Evolutionary conservation across 2,113 vertebrate species (phyloP).

Genomic region (Austrofundulus limnaeus): DNA sequence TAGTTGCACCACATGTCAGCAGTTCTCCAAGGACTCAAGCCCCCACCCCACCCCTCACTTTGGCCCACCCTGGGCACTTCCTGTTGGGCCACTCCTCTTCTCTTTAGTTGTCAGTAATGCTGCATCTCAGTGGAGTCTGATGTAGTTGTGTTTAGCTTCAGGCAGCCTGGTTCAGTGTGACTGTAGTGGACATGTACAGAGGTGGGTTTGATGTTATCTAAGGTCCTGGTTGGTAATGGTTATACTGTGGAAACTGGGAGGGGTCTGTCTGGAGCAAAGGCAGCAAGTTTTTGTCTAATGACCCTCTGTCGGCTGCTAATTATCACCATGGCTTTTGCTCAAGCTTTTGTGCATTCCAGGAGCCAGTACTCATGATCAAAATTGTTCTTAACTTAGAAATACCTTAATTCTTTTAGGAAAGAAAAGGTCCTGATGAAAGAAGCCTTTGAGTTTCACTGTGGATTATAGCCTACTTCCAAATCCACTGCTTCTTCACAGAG

Average conservation of each 20-base stretch:
- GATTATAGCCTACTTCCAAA: constrained; percentile 55
- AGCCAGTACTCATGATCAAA: constrained; percentile 71
- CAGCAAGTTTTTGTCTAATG: constrained; percentile 54
- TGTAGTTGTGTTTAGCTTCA: constrained; percentile 21
- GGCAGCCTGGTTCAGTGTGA: constrained; percentile 30
- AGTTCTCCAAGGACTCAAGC: constrained; percentile 48
- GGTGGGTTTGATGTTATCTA: constrained; percentile 66
- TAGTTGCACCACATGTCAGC: constrained; percentile 44
- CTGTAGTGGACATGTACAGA: constrained; percentile 34
- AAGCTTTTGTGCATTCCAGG: constrained; percentile 58
- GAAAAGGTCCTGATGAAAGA: constrained; percentile 57
- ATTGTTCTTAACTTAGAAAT: constrained; percentile 61
- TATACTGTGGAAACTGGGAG: not conserved
- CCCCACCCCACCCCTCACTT: constrained; percentile 26
- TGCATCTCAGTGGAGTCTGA: constrained; percentile 41
- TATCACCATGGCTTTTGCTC: constrained; percentile 65
- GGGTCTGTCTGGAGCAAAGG: constrained; percentile 46
- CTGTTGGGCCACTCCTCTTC: constrained; percentile 57
- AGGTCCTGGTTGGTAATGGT: constrained; percentile 33
- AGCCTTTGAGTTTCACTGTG: constrained; percentile 48
- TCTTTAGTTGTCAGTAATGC: constrained; percentile 44
- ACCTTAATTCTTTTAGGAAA: constrained; percentile 49
- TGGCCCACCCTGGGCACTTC: constrained; percentile 70
- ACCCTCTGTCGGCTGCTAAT: constrained; percentile 60
- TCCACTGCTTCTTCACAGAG: constrained; percentile 35